phyloP scores from a whole-genome alignment of 2,113 vertebrate genomes.

The Trogon surrucura region DNA sequence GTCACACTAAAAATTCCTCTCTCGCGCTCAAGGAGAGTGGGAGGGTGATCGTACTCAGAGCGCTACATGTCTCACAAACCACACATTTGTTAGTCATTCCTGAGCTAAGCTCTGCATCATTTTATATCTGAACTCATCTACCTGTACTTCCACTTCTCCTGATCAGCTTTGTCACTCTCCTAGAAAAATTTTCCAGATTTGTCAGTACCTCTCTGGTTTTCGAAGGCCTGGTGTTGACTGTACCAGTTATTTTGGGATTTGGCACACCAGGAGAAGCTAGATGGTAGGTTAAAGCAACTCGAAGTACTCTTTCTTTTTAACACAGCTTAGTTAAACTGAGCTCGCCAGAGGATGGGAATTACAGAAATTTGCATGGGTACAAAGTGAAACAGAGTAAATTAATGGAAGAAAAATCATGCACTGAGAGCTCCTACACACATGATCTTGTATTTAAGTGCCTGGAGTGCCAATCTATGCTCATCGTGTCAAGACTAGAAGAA shows the following conservation, averaged over 20 bases:
- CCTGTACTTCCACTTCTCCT: slow-evolving; percentile 15
- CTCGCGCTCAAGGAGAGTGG: neutral
- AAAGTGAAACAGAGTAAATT: neutral
- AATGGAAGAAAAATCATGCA: neutral
- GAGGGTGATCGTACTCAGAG: slow-evolving; percentile 46
- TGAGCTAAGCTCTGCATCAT: neutral
- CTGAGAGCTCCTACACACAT: neutral
- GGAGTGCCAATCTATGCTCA: neutral
- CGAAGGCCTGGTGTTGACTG: neutral
- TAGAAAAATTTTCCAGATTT: neutral
- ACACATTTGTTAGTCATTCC: slow-evolving; percentile 52
- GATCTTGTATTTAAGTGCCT: neutral
- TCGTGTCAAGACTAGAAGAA: neutral
- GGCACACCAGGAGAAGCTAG: neutral
- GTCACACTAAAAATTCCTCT: slow-evolving; percentile 25
- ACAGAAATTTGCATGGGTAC: neutral
- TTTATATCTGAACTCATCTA: neutral
- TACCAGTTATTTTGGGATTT: neutral
- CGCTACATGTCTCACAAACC: slow-evolving; percentile 5
- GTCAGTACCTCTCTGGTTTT: neutral
- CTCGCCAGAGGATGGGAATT: neutral
- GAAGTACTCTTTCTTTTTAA: neutral
- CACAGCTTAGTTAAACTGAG: neutral
- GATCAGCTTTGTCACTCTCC: neutral
- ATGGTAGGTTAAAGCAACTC: neutral